Base-by-base conservation (phyloP, 2,888 invertebrate species). In the Dasysyrphus tricinctus region DNA sequence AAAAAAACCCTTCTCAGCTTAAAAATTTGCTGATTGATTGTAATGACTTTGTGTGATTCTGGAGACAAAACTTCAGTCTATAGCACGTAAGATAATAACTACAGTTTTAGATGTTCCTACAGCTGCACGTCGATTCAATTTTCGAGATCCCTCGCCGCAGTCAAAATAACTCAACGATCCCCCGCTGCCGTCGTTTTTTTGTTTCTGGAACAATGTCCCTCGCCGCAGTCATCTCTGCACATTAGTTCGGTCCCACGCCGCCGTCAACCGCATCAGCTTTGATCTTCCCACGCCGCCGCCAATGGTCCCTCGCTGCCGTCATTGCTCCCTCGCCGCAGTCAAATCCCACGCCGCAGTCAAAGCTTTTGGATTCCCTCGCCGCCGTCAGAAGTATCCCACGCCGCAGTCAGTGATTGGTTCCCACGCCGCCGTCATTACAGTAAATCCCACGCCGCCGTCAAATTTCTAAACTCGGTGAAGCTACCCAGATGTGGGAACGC, bases 381-480 rank as follows among this genome's bases (percentile, higher is more conserved):
- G 56, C 70, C 5, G 42, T 44, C 70, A 72, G n/a, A 5, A 16
- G 42, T 39, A 6, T 54, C 70, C 70, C 70, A 2, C 80, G 80
- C 80, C 42, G 80, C 80, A 24, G 76, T 75, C 70, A 57, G 1
- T 16, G n/a, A 19, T 11, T 37, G 29, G 4, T 9, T 83, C 83
- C 83, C 79, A 49, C 83, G 80, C 80, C 51, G 80, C 80, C 32
- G 80, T 80, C 80, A 75, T 1, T 47, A 11, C 24, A 14, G 3
- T 11, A 1, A 42, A 42, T 57, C 56, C 72, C 56, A 57, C 56
- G 57, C 57, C 63, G 75, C 59, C 51, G 69, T 79, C 74, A 75
- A 19, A 42, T 37, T 67, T 61, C 32, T 69, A 19, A 67, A 14
- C 42, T 56, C 32, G 32, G 9, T 37, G 54, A 69, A 42, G 24